A percentile compares a stretch with the other conserved stretches of the same genome.
phyloP scores from a whole-genome alignment of 2,888 invertebrate species.

The Eretmocerus hayati region DNA sequence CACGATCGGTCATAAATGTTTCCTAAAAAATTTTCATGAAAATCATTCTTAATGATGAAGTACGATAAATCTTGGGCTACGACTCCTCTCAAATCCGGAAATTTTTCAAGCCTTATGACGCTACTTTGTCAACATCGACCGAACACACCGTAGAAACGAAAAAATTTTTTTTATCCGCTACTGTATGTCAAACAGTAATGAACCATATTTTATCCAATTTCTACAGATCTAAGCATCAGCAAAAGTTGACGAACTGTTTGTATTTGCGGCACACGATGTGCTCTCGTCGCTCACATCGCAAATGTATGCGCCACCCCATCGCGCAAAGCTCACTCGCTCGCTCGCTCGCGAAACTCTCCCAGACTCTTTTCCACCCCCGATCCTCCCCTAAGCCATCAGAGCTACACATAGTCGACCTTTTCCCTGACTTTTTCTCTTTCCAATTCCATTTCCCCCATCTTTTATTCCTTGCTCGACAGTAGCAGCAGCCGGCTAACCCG shows the following conservation, averaged over 20 bases:
- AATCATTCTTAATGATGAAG: too few relatives aligned
- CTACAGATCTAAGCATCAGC: constrained; percentile 10
- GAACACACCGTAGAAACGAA: too few relatives aligned
- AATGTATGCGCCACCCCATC: not conserved
- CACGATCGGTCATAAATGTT: too few relatives aligned
- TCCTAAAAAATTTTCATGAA: too few relatives aligned
- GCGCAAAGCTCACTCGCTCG: not conserved
- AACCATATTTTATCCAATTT: too few relatives aligned
- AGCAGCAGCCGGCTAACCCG: constrained; percentile 15
- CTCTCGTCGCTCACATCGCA: not conserved
- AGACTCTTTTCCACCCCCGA: not conserved
- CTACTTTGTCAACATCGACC: too few relatives aligned
- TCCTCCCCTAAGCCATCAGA: constrained; percentile 19
- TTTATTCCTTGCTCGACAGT: constrained; percentile 22
- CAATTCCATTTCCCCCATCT: constrained; percentile 25
- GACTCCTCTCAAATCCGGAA: too few relatives aligned
- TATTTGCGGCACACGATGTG: constrained; percentile 16
- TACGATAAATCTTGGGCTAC: too few relatives aligned
- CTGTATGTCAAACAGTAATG: too few relatives aligned
- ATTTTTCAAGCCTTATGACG: too few relatives aligned
- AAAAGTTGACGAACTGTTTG: constrained; percentile 21
- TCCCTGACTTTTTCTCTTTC: constrained; percentile 28
- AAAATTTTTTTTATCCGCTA: too few relatives aligned
- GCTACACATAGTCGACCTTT: too few relatives aligned
- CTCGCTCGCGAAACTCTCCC: not conserved